Base-by-base conservation (phyloP, 1,140 invertebrate species). In the Pseudomyrmex cubaensis region DNA sequence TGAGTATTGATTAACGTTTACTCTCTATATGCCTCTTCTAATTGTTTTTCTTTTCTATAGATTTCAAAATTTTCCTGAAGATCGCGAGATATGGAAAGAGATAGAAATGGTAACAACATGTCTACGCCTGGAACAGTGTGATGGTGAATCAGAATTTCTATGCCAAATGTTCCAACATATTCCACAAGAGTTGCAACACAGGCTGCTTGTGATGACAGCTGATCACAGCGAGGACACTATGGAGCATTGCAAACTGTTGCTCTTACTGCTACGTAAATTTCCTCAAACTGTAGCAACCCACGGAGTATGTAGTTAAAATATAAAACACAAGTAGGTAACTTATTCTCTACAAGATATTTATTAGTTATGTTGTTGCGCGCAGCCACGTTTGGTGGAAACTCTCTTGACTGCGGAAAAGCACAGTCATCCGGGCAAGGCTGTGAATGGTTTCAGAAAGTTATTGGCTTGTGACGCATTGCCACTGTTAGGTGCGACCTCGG, bases 181-280 rank as follows among this genome's bases (percentile, higher is more conserved):
- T 90, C 94, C 95, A 22, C 95, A 96, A 88, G 97, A 97, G 86
- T 95, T 97, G 20, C 97, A 98, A 91, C 96, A 97, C 83, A 96
- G 96, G 76, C 94, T 97, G 72, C 94, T 98, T 13, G 94, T 98
- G 78, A 96, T 97, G 83, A 97, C 97, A 82, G 97, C 97, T 25
- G 97, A 98, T 93, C 96, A 97, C 80, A 97, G 97, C 90, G 97
- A 97, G 92, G 97, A 98, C 92, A 98, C 97, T 35, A 96, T 98
- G 95, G 97, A 98, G 90, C 97, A 98, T 93, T 98, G 97, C 92
- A 95, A 97, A 86, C 93, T 98, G 63, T 94, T 98, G 61, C 95
- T 98, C 46, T 91, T 98, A 57, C 94, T 98, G 69, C 94, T 98
- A 63, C 96, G 96, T 88, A 96, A 96, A 90, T 98, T 98, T 95